Conservation (phyloP, 2,113 vertebrate genomes). For the Odocoileus virginianus region DNA sequence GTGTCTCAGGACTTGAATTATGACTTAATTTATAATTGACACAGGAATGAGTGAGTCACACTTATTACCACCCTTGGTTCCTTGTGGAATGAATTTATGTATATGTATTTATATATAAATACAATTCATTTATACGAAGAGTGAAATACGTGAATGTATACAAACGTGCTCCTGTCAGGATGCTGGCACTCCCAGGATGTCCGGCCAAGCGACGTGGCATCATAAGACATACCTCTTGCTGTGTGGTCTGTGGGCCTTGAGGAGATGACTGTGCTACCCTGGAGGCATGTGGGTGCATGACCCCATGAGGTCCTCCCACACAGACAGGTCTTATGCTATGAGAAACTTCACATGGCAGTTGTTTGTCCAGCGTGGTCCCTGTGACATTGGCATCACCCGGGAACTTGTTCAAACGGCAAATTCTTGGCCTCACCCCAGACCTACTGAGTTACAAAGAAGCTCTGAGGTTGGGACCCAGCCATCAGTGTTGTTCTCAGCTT, state of each 20-base stretch:
- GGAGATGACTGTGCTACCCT: not conserved
- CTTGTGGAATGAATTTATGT: too few relatives aligned
- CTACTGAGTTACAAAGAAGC: not conserved
- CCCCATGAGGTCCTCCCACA: not conserved
- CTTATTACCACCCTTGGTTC: not conserved
- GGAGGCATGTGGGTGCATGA: not conserved
- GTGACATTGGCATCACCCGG: not conserved
- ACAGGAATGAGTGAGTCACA: not conserved
- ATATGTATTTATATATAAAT: not conserved
- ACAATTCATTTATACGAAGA: not conserved
- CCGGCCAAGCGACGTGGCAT: rapidly evolving
- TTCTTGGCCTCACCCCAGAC: not conserved
- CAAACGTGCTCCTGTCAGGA: not conserved
- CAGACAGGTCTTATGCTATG: not conserved
- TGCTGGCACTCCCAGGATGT: not conserved
- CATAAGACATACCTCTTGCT: not conserved
- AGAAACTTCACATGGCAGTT: not conserved
- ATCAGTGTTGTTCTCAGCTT: not conserved
- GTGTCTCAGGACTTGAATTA: not conserved
- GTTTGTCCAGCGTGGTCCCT: not conserved
- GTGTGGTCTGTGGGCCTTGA: not conserved
- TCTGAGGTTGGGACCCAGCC: not conserved
- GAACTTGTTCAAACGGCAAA: not conserved
- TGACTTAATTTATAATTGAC: not conserved
- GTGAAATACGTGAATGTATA: not conserved